Conservation (phyloP, 2,797 vertebrate genomes). For the Eutrigla gurnardus region DNA sequence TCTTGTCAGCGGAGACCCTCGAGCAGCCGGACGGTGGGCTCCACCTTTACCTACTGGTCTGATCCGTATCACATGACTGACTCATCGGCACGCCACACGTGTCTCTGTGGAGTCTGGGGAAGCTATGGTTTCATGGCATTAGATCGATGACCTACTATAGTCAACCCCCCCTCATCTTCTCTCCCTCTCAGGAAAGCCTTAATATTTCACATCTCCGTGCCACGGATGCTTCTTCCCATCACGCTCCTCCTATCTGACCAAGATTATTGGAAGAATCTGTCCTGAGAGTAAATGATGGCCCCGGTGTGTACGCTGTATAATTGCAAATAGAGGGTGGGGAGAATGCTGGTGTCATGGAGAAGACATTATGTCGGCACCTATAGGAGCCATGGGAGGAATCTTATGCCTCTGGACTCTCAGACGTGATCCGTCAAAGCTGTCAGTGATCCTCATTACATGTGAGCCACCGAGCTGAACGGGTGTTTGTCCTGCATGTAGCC, state of each 20-base stretch:
- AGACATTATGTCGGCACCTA: slow-evolving; percentile 42
- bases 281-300: slow-evolving; percentile 37
- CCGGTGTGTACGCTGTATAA: slow-evolving; percentile 11
- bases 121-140: slow-evolving; percentile 66
- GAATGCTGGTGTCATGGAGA: slow-evolving; percentile 17
- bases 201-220: slow-evolving; percentile 38
- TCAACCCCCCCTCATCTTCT: slow-evolving; percentile 7
- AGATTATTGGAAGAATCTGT: slow-evolving; percentile 17
- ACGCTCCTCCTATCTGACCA: slow-evolving; percentile 5
- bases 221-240: slow-evolving; percentile 27
- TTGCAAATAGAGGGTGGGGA: slow-evolving; percentile 20
- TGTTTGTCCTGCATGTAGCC: slow-evolving; percentile 59
- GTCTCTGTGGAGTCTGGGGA: slow-evolving; percentile 60
- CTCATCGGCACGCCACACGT: slow-evolving; percentile 66
- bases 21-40: slow-evolving; percentile 24
- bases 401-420: slow-evolving; percentile 28
- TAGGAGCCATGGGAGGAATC: slow-evolving; percentile 34
- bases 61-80: slow-evolving; percentile 45
- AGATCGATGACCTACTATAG: slow-evolving; percentile 72
- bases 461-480: slow-evolving; percentile 37
- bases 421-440: slow-evolving; percentile 60
- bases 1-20: slow-evolving; percentile 51
- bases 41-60: neutral
- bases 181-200: slow-evolving; percentile 7
- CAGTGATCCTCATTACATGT: slow-evolving; percentile 38